A percentile compares a stretch with the other conserved stretches of the same genome.
Conservation (phyloP, 2,797 vertebrate species). For the Enteromius radiatus region DNA sequence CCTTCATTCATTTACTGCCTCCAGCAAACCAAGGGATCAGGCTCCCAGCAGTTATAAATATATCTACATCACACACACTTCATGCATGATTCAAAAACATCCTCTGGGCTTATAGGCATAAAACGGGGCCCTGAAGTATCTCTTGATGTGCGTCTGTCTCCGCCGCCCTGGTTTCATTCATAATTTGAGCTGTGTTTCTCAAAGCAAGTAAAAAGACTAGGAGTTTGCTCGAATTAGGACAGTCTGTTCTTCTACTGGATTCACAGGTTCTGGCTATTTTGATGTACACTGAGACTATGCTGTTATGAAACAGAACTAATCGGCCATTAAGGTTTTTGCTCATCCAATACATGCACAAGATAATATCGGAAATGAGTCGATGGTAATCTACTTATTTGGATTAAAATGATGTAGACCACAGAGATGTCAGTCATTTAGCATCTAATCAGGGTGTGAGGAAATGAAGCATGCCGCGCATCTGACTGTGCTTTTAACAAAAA, state of each 20-base stretch:
- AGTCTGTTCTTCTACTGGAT: conserved; percentile 4
- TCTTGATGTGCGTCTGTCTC: conserved; percentile 42
- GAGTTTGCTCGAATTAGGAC: conserved; percentile 12
- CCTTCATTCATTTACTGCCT: conserved; percentile 30
- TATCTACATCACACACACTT: conserved; percentile 39
- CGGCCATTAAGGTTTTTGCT: conserved; percentile 1
- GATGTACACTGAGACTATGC: background rate
- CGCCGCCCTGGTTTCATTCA: conserved; percentile 48
- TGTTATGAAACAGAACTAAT: conserved; percentile 24
- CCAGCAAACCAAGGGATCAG: conserved; percentile 52
- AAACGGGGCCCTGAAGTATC: conserved; percentile 46
- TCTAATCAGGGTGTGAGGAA: conserved; percentile 22
- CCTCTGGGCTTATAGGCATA: conserved; percentile 32
- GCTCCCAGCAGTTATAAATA: conserved; percentile 53
- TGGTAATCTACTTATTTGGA: conserved; percentile 47
- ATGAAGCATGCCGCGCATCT: conserved; percentile 14
- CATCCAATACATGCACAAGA: conserved; percentile 17
- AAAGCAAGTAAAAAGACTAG: background rate
- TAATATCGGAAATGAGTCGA: conserved; percentile 47
- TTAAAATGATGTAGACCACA: conserved; percentile 38
- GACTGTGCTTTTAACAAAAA: background rate
- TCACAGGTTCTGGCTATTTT: background rate
- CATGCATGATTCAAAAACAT: conserved; percentile 48
- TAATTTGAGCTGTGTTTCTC: conserved; percentile 49
- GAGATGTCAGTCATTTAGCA: conserved; percentile 19